These are phyloP conservation scores for Apeira syringaria DNA, from an alignment of 2,888 invertebrate genomes.

Conservation along the genomic window DNA sequence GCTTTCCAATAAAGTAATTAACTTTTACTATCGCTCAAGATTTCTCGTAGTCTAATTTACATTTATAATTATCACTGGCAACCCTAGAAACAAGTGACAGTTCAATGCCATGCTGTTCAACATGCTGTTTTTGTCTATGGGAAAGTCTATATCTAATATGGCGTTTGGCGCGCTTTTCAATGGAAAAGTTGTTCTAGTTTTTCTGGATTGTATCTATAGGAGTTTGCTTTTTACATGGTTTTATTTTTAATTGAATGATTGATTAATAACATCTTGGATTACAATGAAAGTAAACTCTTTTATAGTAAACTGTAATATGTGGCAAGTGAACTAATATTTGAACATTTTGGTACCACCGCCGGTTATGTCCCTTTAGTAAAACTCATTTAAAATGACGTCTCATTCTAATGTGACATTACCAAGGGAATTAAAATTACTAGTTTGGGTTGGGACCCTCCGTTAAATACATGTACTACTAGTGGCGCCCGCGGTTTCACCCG, in stretches of 20 bases:
- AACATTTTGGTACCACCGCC: too few relatives aligned
- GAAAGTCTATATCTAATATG: conserved; percentile 46
- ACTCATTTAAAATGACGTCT: too few relatives aligned
- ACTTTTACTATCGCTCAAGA: not conserved
- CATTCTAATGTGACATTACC: too few relatives aligned
- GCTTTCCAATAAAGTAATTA: not conserved
- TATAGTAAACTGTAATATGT: too few relatives aligned
- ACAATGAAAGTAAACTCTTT: too few relatives aligned
- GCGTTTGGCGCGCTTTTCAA: conserved; percentile 46
- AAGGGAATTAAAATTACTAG: too few relatives aligned
- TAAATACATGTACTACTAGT: too few relatives aligned
- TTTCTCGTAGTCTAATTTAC: conserved; percentile 2
- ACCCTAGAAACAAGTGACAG: conserved; percentile 22
- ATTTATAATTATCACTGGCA: conserved; percentile 10
- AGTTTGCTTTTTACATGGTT: conserved; percentile 33
- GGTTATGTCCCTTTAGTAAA: too few relatives aligned
- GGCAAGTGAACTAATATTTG: too few relatives aligned
- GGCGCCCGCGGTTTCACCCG: too few relatives aligned
- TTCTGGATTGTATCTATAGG: conserved; percentile 34
- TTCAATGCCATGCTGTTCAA: conserved; percentile 25
- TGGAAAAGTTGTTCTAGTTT: conserved; percentile 37
- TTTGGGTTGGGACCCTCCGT: too few relatives aligned
- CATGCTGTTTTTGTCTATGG: conserved; percentile 29
- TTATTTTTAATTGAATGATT: conserved; percentile 20
- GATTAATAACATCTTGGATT: conserved; percentile 8